Evolutionary conservation across 2,888 invertebrate genomes (phyloP), one percentile per base, ranked within the genome.

Genomic region (Erebia ligea): DNA sequence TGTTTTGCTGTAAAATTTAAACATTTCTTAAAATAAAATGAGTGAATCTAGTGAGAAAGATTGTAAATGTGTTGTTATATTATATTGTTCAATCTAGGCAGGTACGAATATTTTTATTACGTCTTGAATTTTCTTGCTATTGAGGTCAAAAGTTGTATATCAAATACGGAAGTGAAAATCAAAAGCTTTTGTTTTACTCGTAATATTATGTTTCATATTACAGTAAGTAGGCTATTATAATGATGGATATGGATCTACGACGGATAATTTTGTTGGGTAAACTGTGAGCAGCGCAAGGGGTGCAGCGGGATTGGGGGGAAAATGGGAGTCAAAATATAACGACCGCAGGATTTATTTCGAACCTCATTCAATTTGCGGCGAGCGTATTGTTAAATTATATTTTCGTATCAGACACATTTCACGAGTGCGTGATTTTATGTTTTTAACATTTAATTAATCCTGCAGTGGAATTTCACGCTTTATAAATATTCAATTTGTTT

Each of bases 281-380:
- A 86, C 85, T 80, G 83, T 84, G 84, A 84, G 83, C 84, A 85
- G 84, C 83, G 83, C 87, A 89, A 85, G 86, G 88, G 90, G 88
- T 84, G 88, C 86, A 84, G 84, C 84, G 81, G 84, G 84, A 85
- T 84, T 81, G 86, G 84, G 86, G 83, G 82, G 84, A 80, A 84
- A 87, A 78, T 86, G 88, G 84, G 86, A 90, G 87, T 87, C 89
- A 88, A 87, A n/a, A n/a, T n/a, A 86, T 87, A 87, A 86, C 89
- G 87, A 86, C 89, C 87, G 86, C 88, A 82, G 88, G 89, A 91
- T 91, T 91, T 91, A 91, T 91, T 88, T 88, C 86, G 85, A 90
- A 88, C 86, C 85, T 90, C 86, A 91, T 92, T 91, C 91, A 92
- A 91, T 92, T 91, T 91, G 89, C 83, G 90, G 90, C 84, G 86